These are phyloP conservation scores for Sphaerophoria taeniata DNA, from an alignment of 2,888 invertebrate genomes.

Conservation along the genomic window DNA sequence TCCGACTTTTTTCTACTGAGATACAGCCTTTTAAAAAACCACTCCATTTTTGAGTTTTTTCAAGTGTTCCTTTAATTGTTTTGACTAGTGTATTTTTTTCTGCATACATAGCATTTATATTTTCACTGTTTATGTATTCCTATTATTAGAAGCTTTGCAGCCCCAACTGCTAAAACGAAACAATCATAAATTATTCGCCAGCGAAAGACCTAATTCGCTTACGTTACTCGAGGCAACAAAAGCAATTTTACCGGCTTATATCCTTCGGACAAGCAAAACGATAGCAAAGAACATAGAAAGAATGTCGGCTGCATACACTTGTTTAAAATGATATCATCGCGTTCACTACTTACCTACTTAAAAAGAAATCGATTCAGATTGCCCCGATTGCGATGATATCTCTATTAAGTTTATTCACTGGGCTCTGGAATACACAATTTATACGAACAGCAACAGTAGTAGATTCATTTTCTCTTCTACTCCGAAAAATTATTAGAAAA, in stretches of 20 bases:
- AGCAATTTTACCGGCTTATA: slow-evolving; percentile 30
- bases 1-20: too few relatives aligned
- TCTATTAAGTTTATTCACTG: slow-evolving; percentile 3
- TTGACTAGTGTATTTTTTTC: too few relatives aligned
- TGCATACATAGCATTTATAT: too few relatives aligned
- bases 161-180: not conserved
- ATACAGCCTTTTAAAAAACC: too few relatives aligned
- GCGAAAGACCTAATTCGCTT: slow-evolving; percentile 20
- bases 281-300: not conserved
- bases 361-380: slow-evolving; percentile 25
- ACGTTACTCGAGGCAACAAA: slow-evolving; percentile 33
- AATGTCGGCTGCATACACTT: not conserved
- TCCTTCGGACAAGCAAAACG: not conserved
- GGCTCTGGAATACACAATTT: not conserved
- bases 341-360: slow-evolving; percentile 17
- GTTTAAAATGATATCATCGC: slow-evolving; percentile 31
- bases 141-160: too few relatives aligned
- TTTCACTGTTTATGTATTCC: too few relatives aligned
- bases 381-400: slow-evolving; percentile 37
- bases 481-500: not conserved
- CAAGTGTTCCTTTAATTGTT: too few relatives aligned
- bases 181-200: slow-evolving; percentile 35
- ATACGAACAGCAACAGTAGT: not conserved
- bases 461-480: not conserved
- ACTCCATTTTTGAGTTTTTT: too few relatives aligned